Conservation (phyloP, 2,113 vertebrate species). For the Fregata magnificens region DNA sequence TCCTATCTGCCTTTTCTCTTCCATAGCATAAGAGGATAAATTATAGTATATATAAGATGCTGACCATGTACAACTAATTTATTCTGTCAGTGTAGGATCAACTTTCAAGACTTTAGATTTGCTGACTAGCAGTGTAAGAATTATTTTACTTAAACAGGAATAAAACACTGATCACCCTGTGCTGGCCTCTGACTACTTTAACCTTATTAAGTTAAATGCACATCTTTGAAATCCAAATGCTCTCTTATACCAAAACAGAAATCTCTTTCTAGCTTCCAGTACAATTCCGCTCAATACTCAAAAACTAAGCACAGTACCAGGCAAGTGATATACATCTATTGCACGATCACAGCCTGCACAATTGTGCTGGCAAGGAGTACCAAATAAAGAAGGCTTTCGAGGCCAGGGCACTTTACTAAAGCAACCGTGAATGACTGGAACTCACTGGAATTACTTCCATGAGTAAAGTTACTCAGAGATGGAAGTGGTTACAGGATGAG, state of each 20-base stretch:
- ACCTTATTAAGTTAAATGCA: not conserved
- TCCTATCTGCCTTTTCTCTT: not conserved
- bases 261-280: not conserved
- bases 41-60: not conserved
- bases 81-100: not conserved
- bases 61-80: not conserved
- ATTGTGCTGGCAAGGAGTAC: not conserved
- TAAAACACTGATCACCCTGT: not conserved
- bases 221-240: not conserved
- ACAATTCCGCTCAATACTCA: not conserved
- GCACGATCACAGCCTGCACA: not conserved
- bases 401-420: not conserved
- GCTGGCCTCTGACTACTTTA: too few species aligned
- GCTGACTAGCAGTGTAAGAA: not conserved
- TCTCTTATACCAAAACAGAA: not conserved
- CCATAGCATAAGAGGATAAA: not conserved
- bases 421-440: not conserved
- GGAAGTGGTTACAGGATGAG: not conserved
- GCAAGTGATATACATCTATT: not conserved
- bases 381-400: not conserved
- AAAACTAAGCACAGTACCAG: not conserved
- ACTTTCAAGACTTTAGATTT: not conserved
- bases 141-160: not conserved
- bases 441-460: not conserved
- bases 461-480: not conserved